phyloP scores from a whole-genome alignment of 1,140 invertebrate species.

The Leptinotarsa lineolata region DNA sequence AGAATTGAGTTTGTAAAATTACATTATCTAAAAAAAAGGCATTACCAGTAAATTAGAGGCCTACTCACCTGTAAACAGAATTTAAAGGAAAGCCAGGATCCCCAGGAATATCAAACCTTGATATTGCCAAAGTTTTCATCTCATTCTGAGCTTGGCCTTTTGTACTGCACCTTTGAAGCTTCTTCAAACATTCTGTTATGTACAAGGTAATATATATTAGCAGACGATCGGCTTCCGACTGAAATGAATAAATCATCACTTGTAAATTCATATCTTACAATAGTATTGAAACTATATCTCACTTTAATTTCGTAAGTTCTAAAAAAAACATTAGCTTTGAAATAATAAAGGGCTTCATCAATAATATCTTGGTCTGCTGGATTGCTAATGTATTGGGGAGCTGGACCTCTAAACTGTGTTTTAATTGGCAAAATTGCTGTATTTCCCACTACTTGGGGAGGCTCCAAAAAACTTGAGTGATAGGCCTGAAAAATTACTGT shows the following conservation, averaged over 20 bases:
- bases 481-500: constrained; percentile 73
- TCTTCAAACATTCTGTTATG: constrained; percentile 97
- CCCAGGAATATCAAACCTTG: constrained; percentile 96
- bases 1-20: not conserved
- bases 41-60: too few relatives aligned
- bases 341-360: constrained; percentile 96
- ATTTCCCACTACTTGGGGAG: constrained; percentile 82
- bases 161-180: constrained; percentile 86
- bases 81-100: constrained; percentile 96
- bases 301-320: constrained; percentile 98
- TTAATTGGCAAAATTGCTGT: constrained; percentile 68
- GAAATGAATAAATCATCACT: constrained; percentile 50
- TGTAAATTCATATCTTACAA: not conserved
- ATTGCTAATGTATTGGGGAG: constrained; percentile 67
- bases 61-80: constrained; percentile 81
- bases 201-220: constrained; percentile 99
- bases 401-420: constrained; percentile 52
- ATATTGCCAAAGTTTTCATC: constrained; percentile 94
- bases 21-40: not conserved
- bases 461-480: constrained; percentile 85
- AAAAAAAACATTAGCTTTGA: constrained; percentile 99
- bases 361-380: constrained; percentile 84
- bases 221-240: constrained; percentile 93
- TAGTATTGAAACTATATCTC: constrained; percentile 36
- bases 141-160: constrained; percentile 92